Evolutionary conservation across 2,113 vertebrate species (phyloP).

Genomic region (Myocastor coypus): DNA sequence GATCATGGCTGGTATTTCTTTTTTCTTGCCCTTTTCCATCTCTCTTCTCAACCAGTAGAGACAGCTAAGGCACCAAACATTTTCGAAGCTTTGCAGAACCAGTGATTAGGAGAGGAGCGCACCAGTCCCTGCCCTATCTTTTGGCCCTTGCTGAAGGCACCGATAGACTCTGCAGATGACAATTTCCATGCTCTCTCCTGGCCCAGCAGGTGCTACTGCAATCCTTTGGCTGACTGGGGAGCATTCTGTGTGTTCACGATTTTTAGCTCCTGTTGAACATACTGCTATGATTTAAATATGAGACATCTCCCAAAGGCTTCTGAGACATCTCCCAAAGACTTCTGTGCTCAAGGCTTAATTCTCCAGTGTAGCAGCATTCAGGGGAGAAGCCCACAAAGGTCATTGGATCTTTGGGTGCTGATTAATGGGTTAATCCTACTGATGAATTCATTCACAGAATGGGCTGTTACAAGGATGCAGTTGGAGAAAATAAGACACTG

Average conservation of each 20-base stretch:
- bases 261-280: background rate
- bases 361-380: background rate
- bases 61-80: background rate
- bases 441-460: background rate
- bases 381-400: background rate
- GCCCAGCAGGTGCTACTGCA: background rate
- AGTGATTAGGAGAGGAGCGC: too few relatives aligned
- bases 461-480: background rate
- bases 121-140: fast-evolving
- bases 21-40: background rate
- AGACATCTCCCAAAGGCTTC: background rate
- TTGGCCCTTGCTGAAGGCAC: background rate
- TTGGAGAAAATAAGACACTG: background rate
- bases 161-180: background rate
- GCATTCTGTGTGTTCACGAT: background rate
- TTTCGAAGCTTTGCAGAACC: background rate
- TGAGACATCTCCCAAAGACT: background rate
- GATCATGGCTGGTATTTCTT: background rate
- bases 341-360: background rate
- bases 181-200: background rate
- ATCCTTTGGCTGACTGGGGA: background rate
- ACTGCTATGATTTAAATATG: background rate
- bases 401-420: background rate
- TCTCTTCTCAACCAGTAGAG: background rate
- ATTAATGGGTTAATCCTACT: background rate